Base-by-base conservation (phyloP, 2,888 invertebrate species). In the Omphaloscelis lunosa region DNA sequence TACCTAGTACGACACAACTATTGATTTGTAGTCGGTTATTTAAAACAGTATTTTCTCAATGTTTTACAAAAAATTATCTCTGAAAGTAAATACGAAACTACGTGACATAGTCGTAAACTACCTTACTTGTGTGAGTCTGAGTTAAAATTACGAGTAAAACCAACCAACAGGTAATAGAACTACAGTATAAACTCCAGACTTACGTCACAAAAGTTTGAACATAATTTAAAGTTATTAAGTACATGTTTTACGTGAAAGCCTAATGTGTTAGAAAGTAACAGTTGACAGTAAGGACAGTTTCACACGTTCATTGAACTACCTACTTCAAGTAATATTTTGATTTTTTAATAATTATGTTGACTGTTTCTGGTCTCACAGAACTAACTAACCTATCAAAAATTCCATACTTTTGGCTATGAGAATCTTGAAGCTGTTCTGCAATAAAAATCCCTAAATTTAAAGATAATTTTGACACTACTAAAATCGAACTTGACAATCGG, bases 211-310 rank as follows among this genome's bases (percentile, higher is more conserved):
- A 82, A 66, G 63, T 82, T 82, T 66, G 17, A 56, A 63, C 59
- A 76, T 75, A 58, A 72, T 69, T 69, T 82, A 72, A 69, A 62
- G 77, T 72, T 82, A 76, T 85, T 72, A n/a, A n/a, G n/a, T n/a
- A 80, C 66, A 59, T 58, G 74, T 67, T 56, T 39, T 61, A 82
- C 48, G 56, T 41, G 53, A 65, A 56, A 51, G 41, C 27, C 62
- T 75, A 63, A 85, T 69, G 68, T 66, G 56, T 62, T 82, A 58
- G 82, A 85, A 85, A 83, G 82, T 62, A 23, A 23, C 0, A 27
- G 75, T 84, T 58, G 76, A 53, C 62, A 34, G 20, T 41, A 58
- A 67, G 85, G 67, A 82, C 67, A 85, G 85, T 82, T 75, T 85
- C 76, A 72, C 76, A 68, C 34, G 51, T 68, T n/a, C 29, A n/a